Percentiles rank a stretch among this genome's conserved stretches.
phyloP scores from a whole-genome alignment of 2,113 vertebrate species.

The Cettia cetti region DNA sequence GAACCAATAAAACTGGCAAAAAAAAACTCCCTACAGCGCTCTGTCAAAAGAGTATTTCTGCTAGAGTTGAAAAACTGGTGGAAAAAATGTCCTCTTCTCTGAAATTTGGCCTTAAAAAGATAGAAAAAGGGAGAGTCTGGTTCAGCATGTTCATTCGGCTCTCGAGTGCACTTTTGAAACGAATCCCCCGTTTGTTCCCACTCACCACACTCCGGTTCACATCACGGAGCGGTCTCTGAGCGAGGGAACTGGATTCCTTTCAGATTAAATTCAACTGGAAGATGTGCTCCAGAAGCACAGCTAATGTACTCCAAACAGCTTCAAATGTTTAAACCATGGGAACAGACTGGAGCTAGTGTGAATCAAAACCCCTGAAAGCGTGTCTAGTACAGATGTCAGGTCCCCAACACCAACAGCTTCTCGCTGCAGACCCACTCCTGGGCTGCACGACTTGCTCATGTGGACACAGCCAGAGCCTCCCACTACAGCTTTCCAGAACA shows the following conservation, averaged over 20 bases:
- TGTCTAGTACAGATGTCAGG: conserved; percentile 40
- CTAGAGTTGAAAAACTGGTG: background rate
- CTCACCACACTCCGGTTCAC: conserved; percentile 41
- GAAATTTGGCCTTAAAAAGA: conserved; percentile 7
- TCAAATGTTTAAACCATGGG: conserved; percentile 40
- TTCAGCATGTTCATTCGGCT: background rate
- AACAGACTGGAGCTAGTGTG: conserved; percentile 42
- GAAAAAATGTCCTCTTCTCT: background rate
- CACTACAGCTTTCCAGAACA: background rate
- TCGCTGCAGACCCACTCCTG: background rate
- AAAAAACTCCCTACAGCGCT: background rate
- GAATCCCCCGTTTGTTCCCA: conserved; percentile 3
- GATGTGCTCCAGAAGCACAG: conserved; percentile 62
- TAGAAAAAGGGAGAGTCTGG: background rate
- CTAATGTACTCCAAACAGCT: conserved; percentile 43
- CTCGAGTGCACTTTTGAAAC: background rate
- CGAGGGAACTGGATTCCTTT: conserved; percentile 52
- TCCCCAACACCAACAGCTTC: conserved; percentile 14
- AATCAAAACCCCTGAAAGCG: background rate
- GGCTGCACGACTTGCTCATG: background rate
- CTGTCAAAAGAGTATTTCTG: background rate
- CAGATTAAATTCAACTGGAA: conserved; percentile 60
- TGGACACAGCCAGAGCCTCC: background rate
- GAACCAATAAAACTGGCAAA: background rate
- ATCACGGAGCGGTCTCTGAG: conserved; percentile 32